A percentile compares a stretch with the other conserved stretches of the same genome.
These are phyloP conservation scores for Fissipunctia ypsillon DNA, from an alignment of 2,888 invertebrate genomes.

Conservation along the genomic window DNA sequence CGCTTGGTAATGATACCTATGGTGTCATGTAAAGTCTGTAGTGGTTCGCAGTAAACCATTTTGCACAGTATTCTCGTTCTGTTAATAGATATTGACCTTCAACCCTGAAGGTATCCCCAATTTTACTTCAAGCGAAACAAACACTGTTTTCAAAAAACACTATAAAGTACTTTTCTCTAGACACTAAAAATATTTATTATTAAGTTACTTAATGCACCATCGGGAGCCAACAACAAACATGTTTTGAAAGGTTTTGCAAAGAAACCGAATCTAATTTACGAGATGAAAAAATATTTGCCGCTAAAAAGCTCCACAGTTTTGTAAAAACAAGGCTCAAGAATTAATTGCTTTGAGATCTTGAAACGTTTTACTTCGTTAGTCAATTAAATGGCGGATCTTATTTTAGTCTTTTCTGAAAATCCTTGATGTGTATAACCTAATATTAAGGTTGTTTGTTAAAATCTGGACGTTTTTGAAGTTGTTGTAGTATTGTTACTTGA, in stretches of 20 bases:
- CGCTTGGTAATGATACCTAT: too few species aligned
- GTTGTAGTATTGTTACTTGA: too few species aligned
- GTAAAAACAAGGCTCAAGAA: conserved; percentile 50
- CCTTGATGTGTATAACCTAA: not conserved
- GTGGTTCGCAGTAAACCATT: not conserved
- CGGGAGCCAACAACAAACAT: conserved; percentile 56
- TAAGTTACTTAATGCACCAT: conserved; percentile 33
- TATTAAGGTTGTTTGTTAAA: not conserved
- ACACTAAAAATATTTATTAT: conserved; percentile 25
- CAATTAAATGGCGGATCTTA: conserved; percentile 24
- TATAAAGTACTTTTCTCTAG: not conserved
- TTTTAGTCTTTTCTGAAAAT: not conserved
- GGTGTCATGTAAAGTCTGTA: too few species aligned
- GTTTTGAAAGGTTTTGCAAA: conserved; percentile 52
- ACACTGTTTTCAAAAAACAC: not conserved
- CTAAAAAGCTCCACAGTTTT: conserved; percentile 38
- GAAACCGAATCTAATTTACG: conserved; percentile 36
- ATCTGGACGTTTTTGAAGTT: too few species aligned
- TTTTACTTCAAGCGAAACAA: not conserved
- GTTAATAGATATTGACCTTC: not conserved
- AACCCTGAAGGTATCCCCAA: not conserved
- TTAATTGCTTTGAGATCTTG: conserved; percentile 52
- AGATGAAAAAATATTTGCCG: conserved; percentile 33
- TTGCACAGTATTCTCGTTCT: not conserved
- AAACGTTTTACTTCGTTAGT: conserved; percentile 42